phyloP scores from a whole-genome alignment of 2,888 invertebrate genomes.

The Epinotia demarniana region DNA sequence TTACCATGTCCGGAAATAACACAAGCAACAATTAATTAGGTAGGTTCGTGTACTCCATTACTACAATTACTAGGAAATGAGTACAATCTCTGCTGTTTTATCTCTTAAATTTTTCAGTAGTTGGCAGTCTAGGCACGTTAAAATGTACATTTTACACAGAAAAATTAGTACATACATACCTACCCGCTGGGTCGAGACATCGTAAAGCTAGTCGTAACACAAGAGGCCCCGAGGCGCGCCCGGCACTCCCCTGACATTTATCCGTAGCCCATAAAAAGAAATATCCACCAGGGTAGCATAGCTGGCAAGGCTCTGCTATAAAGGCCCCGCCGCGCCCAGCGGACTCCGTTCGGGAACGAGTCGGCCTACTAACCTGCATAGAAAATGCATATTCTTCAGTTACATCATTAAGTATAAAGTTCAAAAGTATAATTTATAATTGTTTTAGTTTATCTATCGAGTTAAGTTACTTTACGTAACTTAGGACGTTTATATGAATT shows the following conservation, averaged over 20 bases:
- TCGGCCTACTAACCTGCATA: conserved; percentile 76
- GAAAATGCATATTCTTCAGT: conserved; percentile 38
- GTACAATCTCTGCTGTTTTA: background rate
- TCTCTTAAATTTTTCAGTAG: background rate
- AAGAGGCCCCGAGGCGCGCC: conserved; percentile 61
- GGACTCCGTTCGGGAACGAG: conserved; percentile 53
- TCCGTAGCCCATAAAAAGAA: conserved; percentile 82
- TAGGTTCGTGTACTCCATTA: background rate
- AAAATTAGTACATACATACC: too few species aligned
- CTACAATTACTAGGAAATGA: background rate
- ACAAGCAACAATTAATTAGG: background rate
- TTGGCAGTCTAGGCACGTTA: background rate
- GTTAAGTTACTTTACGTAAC: too few species aligned
- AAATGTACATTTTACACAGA: too few species aligned
- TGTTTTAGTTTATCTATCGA: too few species aligned
- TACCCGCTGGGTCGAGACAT: background rate
- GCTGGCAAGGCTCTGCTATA: conserved; percentile 69
- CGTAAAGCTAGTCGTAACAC: conserved; percentile 67
- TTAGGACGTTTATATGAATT: too few species aligned
- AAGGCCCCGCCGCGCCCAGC: conserved; percentile 79
- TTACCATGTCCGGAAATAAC: too few species aligned
- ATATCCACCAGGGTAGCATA: conserved; percentile 79
- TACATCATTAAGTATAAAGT: background rate
- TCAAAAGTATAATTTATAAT: too few species aligned
- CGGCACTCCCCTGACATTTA: conserved; percentile 82